Evolutionary conservation across 1,140 invertebrate genomes (phyloP).

Genomic region (Yoshiicerus persimilis): DNA sequence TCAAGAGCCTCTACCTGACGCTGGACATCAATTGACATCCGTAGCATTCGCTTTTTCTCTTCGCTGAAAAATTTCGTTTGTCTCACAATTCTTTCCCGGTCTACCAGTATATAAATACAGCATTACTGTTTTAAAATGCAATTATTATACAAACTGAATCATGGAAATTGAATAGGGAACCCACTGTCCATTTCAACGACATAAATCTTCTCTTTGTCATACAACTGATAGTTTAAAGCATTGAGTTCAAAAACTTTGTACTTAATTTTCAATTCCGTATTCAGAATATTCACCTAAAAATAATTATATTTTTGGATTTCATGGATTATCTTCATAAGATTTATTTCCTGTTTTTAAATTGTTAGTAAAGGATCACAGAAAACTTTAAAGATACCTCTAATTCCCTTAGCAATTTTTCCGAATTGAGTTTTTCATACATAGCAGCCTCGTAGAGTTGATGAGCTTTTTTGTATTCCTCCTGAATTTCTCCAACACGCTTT

Average conservation of each 20-base stretch:
- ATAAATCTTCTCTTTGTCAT: conserved; percentile 8
- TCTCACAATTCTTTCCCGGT: background rate
- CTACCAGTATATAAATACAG: background rate
- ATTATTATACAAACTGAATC: background rate
- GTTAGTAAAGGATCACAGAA: background rate
- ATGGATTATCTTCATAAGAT: background rate
- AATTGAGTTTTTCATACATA: background rate
- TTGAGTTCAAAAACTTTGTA: conserved; percentile 29
- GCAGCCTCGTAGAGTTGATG: conserved; percentile 5
- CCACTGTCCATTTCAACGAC: conserved; percentile 1
- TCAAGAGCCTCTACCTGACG: conserved; percentile 28
- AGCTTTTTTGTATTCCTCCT: background rate
- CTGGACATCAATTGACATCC: conserved; percentile 30
- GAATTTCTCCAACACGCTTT: background rate
- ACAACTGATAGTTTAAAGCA: background rate
- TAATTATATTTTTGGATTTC: too few relatives aligned
- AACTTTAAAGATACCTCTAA: background rate
- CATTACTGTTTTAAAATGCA: background rate
- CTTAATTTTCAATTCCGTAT: background rate
- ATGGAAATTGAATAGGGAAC: background rate
- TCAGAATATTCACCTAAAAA: background rate
- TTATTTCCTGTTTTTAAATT: background rate
- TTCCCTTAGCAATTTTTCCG: conserved; percentile 20
- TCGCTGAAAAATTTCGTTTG: conserved; percentile 32
- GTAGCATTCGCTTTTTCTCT: conserved; percentile 25